Base-by-base conservation (phyloP, 2,888 invertebrate species). In the Ligdia adustata region DNA sequence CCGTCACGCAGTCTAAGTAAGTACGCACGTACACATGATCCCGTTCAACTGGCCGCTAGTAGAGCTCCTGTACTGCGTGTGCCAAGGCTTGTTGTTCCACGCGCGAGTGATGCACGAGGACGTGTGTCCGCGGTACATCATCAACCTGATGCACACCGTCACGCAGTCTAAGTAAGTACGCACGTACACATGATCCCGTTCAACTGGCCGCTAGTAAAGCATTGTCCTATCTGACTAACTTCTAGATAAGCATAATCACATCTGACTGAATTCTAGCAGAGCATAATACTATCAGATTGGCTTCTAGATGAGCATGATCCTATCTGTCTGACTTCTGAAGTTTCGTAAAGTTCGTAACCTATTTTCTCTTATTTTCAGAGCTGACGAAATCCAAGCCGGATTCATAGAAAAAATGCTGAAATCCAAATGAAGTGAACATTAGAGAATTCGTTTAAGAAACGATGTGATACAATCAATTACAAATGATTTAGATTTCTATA, bases 31-130 rank as follows among this genome's bases (percentile, higher is more conserved):
- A 15, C 1, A 4, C 1, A 61, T 82, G 66, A 77, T 91, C 11
- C 90, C 91, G 0, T 75, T 64, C 4, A 52, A 77, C 39, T 75
- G 74, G 79, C 89, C 91, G 6, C 72, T 88, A 3, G 78, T 85
- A 1, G 90, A 91, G 62, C 46, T 92, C 11, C 69, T 91, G 42
- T 92, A 91, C 75, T 90, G 90, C 66, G 28, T 89, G 26, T 90
- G 91, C 58, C 91, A 91, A 51, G 91, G 91, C 0, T 69, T 91
- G 52, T 64, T 92, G 61, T 83, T 91, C 68, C 92, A 92, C 68
- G 91, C 91, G 24, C 69, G 91, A 0, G 85, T 92, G 16, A 86
- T 91, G 83, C 87, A 86, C 57, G 86, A 90, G 16, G 89, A 91
- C 31, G 86, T 82, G 0, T 91, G 92, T 38, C 91, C 92, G 1